These are phyloP conservation scores for Drosophila malerkotliana DNA, from an alignment of 1,140 invertebrate genomes.

Conservation along the genomic window DNA sequence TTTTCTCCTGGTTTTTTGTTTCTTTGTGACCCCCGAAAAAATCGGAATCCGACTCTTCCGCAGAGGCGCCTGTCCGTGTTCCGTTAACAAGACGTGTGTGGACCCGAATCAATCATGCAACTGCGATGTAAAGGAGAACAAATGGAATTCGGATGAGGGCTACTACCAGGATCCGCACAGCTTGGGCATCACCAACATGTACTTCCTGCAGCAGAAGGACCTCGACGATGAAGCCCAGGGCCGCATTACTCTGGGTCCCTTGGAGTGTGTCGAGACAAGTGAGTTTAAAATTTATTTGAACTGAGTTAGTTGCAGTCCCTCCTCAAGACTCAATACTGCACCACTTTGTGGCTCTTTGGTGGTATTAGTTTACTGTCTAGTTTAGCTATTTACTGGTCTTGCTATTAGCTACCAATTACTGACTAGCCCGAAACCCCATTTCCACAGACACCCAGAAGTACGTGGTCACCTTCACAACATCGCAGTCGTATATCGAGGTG, in stretches of 20 bases:
- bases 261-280: slow-evolving; percentile 98
- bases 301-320: neutral
- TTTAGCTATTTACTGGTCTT: slow-evolving; percentile 8
- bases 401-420: slow-evolving; percentile 17
- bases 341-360: neutral
- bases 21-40: slow-evolving; percentile 5
- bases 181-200: slow-evolving; percentile 95
- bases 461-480: slow-evolving; percentile 96
- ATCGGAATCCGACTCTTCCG: slow-evolving; percentile 18
- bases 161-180: slow-evolving; percentile 91
- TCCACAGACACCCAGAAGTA: slow-evolving; percentile 93
- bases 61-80: slow-evolving; percentile 88
- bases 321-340: neutral
- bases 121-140: slow-evolving; percentile 92
- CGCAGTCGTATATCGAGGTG: slow-evolving; percentile 95
- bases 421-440: neutral
- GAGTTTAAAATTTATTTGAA: slow-evolving; percentile 79
- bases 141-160: slow-evolving; percentile 95
- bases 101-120: slow-evolving; percentile 93
- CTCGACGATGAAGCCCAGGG: slow-evolving; percentile 92
- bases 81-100: slow-evolving; percentile 91
- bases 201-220: slow-evolving; percentile 93
- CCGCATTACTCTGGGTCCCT: slow-evolving; percentile 93
- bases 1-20: slow-evolving; percentile 27
- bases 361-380: neutral